Conservation (phyloP, 2,888 invertebrate genomes). For the Bugula neritina region DNA sequence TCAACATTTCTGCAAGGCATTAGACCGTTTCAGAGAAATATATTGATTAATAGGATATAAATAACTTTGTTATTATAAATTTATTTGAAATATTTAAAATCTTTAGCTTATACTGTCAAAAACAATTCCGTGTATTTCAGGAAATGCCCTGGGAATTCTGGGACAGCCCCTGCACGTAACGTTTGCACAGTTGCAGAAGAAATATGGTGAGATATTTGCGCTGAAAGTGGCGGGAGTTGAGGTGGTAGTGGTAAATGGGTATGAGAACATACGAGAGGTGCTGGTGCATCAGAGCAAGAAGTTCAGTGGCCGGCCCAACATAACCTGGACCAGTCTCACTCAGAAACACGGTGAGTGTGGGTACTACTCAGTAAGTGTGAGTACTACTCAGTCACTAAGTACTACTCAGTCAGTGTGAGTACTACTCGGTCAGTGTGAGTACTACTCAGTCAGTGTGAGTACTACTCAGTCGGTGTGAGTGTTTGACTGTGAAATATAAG, state of each 20-base stretch:
- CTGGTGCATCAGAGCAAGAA: constrained; percentile 36
- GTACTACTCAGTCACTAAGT: not conserved
- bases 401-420: not conserved
- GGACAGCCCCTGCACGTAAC: constrained; percentile 17
- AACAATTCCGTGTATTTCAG: constrained; percentile 4
- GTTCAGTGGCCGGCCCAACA: constrained; percentile 39
- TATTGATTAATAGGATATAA: too few species aligned
- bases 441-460: not conserved
- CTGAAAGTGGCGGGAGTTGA: constrained; percentile 37
- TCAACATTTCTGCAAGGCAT: too few species aligned
- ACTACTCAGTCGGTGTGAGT: not conserved
- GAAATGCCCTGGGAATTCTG: constrained; percentile 21
- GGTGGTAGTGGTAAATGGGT: constrained; percentile 41
- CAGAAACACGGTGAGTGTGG: constrained; percentile 2
- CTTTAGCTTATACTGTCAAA: too few species aligned
- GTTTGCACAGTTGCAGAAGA: constrained; percentile 33
- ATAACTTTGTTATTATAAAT: too few species aligned
- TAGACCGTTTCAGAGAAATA: too few species aligned
- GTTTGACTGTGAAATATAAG: too few species aligned
- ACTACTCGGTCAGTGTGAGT: not conserved
- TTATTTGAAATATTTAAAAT: too few species aligned
- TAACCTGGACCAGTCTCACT: constrained; percentile 11
- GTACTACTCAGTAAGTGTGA: not conserved
- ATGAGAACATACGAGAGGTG: constrained; percentile 37
- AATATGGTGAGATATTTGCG: constrained; percentile 39